Conservation (phyloP, 2,113 vertebrate genomes). For the Colius striatus region DNA sequence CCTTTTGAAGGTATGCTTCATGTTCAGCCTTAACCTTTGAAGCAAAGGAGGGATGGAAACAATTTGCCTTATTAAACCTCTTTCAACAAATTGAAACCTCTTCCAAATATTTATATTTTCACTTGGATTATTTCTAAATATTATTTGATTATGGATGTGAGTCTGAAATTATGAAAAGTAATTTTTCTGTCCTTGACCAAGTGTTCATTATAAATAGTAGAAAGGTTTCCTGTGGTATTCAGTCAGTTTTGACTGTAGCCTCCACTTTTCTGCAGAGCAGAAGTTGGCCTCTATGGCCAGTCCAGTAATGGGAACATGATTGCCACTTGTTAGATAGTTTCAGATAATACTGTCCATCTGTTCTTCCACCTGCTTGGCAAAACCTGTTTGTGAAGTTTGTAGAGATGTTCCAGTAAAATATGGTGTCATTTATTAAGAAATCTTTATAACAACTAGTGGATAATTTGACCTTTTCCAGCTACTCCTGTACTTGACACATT, state of each 20-base stretch:
- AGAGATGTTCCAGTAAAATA: not conserved
- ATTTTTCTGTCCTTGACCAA: not conserved
- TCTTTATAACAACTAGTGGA: not conserved
- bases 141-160: not conserved
- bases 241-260: not conserved
- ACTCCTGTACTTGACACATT: not conserved
- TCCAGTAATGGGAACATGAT: rapidly evolving
- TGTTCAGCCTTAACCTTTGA: not conserved
- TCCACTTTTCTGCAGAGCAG: not conserved
- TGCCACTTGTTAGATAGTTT: not conserved
- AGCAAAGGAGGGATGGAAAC: not conserved
- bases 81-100: not conserved
- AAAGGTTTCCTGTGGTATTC: not conserved
- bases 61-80: rapidly evolving
- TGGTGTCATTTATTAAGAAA: not conserved
- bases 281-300: rapidly evolving
- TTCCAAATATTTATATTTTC: not conserved
- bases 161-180: not conserved
- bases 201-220: not conserved
- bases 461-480: not conserved
- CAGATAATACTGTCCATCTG: not conserved
- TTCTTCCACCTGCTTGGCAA: not conserved
- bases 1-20: not conserved
- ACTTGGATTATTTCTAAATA: not conserved
- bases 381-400: not conserved